Conservation (phyloP, 2,113 vertebrate genomes). For the Alces alces region DNA sequence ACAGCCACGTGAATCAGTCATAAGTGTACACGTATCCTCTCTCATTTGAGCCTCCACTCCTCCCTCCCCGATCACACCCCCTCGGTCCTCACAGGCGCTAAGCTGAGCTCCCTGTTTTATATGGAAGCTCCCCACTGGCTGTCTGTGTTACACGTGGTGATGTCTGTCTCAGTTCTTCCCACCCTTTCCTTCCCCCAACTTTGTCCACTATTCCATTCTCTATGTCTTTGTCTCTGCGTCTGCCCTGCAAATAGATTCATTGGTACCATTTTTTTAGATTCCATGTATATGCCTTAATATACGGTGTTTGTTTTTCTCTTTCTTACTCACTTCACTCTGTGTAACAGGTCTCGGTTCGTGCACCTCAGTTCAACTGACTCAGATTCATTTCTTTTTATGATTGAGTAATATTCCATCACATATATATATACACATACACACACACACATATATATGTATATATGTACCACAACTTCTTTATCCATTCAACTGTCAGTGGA, state of each 20-base stretch:
- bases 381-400: neutral
- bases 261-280: neutral
- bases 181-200: neutral
- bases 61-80: neutral
- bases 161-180: neutral
- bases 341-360: neutral
- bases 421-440: accelerated
- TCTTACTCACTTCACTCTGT: neutral
- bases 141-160: accelerated
- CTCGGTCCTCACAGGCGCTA: neutral
- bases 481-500: neutral
- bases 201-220: neutral
- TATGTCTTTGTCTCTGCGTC: neutral
- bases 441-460: accelerated
- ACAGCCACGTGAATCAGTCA: neutral
- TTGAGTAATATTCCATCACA: neutral
- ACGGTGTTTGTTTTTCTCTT: neutral
- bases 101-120: neutral
- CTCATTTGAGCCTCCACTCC: neutral
- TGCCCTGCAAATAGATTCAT: neutral
- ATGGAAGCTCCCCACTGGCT: neutral
- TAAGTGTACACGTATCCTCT: neutral
- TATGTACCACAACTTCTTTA: neutral
- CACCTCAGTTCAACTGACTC: neutral
- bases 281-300: neutral